Conservation (phyloP, 1,140 invertebrate species). For the Papilio glaucus region DNA sequence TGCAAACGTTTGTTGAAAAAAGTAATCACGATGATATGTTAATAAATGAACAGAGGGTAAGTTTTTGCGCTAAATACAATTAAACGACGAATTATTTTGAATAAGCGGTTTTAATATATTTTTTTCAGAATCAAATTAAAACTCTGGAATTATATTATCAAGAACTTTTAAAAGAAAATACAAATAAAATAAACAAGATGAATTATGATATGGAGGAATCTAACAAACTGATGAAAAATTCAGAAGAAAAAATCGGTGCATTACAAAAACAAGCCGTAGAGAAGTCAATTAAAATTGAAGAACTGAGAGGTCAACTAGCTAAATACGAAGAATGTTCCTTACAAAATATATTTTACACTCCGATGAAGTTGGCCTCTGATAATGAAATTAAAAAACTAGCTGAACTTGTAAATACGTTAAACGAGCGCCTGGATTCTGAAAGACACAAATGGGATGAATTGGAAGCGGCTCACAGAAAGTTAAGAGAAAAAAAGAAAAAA, state of each 20-base stretch:
- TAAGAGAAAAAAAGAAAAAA: slow-evolving; percentile 66
- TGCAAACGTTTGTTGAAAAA: slow-evolving; percentile 83
- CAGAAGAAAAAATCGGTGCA: slow-evolving; percentile 74
- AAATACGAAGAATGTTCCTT: slow-evolving; percentile 76
- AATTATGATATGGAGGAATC: slow-evolving; percentile 66
- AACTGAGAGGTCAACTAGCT: slow-evolving; percentile 68
- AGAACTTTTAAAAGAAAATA: slow-evolving; percentile 75
- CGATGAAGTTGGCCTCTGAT: slow-evolving; percentile 77
- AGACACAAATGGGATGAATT: slow-evolving; percentile 72
- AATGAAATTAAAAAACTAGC: slow-evolving; percentile 76
- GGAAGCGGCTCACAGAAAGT: slow-evolving; percentile 57
- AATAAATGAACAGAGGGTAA: slow-evolving; percentile 83
- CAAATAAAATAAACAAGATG: slow-evolving; percentile 74
- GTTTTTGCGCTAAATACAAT: slow-evolving; percentile 12
- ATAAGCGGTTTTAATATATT: slow-evolving; percentile 28
- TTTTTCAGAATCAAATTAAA: slow-evolving; percentile 76
- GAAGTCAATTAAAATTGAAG: slow-evolving; percentile 74
- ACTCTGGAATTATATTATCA: slow-evolving; percentile 72
- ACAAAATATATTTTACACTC: slow-evolving; percentile 77
- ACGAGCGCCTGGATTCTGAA: slow-evolving; percentile 65
- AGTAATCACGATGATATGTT: slow-evolving; percentile 84
- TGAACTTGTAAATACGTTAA: slow-evolving; percentile 65
- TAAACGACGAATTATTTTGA: background rate
- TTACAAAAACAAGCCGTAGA: slow-evolving; percentile 68
- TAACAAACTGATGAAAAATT: slow-evolving; percentile 68